Evolutionary conservation across 2,797 vertebrate genomes (phyloP).

Genomic region (Coranthus polyacanthus): DNA sequence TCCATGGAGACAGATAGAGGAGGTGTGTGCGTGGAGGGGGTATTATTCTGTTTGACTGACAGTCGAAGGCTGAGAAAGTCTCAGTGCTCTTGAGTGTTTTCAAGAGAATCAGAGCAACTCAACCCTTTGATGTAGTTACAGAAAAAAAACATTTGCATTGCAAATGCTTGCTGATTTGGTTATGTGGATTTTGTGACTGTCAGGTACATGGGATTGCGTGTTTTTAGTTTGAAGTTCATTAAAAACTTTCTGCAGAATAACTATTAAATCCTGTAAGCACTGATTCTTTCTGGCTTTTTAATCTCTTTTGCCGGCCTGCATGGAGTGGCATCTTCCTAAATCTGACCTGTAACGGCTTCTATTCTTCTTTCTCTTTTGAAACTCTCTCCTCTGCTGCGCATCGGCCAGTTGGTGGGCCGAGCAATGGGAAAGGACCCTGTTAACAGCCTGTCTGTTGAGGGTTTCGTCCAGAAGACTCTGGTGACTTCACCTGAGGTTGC

Average conservation of each 20-base stretch:
- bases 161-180: constrained; percentile 58
- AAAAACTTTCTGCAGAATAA: constrained; percentile 32
- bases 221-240: constrained; percentile 45
- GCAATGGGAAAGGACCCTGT: constrained; percentile 88
- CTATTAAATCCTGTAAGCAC: constrained; percentile 5
- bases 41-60: constrained; percentile 52
- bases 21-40: neutral
- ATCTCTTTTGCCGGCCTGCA: constrained; percentile 25
- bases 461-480: constrained; percentile 96
- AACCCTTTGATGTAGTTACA: constrained; percentile 56
- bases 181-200: constrained; percentile 49
- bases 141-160: constrained; percentile 58
- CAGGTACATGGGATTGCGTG: constrained; percentile 25
- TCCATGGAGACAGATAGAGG: constrained; percentile 12
- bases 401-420: constrained; percentile 89
- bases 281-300: constrained; percentile 18
- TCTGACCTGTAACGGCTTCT: constrained; percentile 65
- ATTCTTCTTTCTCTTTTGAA: constrained; percentile 70
- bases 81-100: constrained; percentile 32
- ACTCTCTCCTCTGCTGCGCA: constrained; percentile 65
- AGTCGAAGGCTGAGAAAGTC: constrained; percentile 30
- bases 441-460: constrained; percentile 92
- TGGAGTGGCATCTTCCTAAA: constrained; percentile 38
- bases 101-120: constrained; percentile 41
- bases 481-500: constrained; percentile 96